Conservation (phyloP, 2,888 invertebrate species). For the Nomada fucata region DNA sequence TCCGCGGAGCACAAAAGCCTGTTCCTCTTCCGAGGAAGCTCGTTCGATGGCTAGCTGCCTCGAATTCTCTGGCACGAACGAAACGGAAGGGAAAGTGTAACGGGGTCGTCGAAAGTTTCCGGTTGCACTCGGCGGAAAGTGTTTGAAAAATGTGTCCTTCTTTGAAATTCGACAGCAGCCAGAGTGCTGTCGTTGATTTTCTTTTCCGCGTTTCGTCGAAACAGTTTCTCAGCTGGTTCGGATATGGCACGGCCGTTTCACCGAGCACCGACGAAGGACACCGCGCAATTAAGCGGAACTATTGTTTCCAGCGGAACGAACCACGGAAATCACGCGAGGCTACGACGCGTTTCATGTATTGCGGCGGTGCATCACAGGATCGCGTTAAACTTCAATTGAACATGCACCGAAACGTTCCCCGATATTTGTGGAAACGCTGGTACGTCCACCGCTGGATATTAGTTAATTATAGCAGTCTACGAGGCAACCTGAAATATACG, state of each 20-base stretch:
- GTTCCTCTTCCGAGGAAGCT: conserved; percentile 25
- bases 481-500: too few species aligned
- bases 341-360: conserved; percentile 6
- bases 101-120: conserved; percentile 41
- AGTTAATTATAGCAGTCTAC: too few species aligned
- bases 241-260: conserved; percentile 1
- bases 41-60: conserved; percentile 33
- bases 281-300: conserved; percentile 22
- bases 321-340: conserved; percentile 14
- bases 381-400: background rate
- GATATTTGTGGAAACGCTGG: background rate
- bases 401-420: background rate
- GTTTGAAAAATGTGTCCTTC: conserved; percentile 24
- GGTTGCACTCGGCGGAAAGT: background rate
- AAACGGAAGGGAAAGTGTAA: conserved; percentile 44
- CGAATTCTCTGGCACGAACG: background rate
- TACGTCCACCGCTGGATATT: background rate
- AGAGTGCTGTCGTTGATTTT: background rate
- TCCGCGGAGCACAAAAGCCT: background rate
- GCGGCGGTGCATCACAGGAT: background rate
- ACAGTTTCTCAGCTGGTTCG: background rate
- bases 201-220: background rate
- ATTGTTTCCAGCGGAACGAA: conserved; percentile 29
- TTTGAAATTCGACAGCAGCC: background rate
- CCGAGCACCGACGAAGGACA: conserved; percentile 16